phyloP scores from a whole-genome alignment of 2,113 vertebrate species.

The Oreochromis spilurus region DNA sequence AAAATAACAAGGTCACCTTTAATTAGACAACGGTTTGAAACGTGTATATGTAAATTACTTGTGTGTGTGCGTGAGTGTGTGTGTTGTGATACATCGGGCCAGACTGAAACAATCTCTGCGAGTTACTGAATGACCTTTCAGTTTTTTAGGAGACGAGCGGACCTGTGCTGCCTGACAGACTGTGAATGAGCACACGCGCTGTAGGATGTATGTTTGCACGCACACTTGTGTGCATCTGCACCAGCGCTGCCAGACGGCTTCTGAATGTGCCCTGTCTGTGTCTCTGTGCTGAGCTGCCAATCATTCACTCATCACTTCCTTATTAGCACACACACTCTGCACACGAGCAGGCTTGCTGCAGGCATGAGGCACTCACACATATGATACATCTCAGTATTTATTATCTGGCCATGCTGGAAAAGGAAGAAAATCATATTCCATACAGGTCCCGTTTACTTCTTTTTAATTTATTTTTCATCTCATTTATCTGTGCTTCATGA shows the following conservation, averaged over 20 bases:
- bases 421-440: not conserved
- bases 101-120: slow-evolving; percentile 11
- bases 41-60: not conserved
- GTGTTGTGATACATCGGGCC: not conserved
- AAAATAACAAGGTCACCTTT: slow-evolving; percentile 11
- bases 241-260: slow-evolving; percentile 10
- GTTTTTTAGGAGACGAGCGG: slow-evolving; percentile 10
- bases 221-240: slow-evolving; percentile 22
- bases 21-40: not conserved
- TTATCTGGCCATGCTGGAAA: slow-evolving; percentile 24
- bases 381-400: not conserved
- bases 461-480: not conserved
- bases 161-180: slow-evolving; percentile 29
- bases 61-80: not conserved
- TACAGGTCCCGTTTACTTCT: not conserved
- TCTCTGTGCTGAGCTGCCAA: slow-evolving; percentile 43
- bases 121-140: slow-evolving; percentile 26
- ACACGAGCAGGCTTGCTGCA: not conserved
- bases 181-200: slow-evolving; percentile 22
- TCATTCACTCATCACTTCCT: slow-evolving; percentile 28
- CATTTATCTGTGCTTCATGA: not conserved
- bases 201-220: slow-evolving; percentile 32
- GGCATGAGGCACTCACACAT: slow-evolving; percentile 7
- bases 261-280: slow-evolving; percentile 24
- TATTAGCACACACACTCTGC: not conserved